These are phyloP conservation scores for Drosophila nr. perissopoda DNA, from an alignment of 2,888 invertebrate species.

Conservation along the genomic window DNA sequence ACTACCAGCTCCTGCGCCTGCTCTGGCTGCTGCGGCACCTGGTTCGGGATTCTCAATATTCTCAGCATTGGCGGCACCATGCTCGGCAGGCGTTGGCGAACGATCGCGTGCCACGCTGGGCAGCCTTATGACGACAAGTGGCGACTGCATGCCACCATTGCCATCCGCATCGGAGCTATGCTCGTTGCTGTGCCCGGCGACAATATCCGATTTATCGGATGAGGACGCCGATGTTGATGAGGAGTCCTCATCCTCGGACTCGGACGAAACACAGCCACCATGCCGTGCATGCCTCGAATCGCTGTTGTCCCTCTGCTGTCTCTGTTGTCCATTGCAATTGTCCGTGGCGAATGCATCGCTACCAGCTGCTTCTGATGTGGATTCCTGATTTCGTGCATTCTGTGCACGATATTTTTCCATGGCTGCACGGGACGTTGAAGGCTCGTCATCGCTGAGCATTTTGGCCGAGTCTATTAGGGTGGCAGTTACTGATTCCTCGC, in stretches of 20 bases:
- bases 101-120: constrained; percentile 42
- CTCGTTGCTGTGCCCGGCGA: constrained; percentile 26
- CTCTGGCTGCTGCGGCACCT: constrained; percentile 9
- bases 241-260: constrained; percentile 64
- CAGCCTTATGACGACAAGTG: constrained; percentile 58
- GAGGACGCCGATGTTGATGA: constrained; percentile 62
- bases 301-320: constrained; percentile 8
- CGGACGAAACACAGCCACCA: constrained; percentile 32
- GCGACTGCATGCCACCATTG: constrained; percentile 32
- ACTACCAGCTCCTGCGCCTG: background rate
- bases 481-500: constrained; percentile 28
- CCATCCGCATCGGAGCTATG: constrained; percentile 32
- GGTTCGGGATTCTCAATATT: constrained; percentile 31
- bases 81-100: constrained; percentile 30
- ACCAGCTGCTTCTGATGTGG: constrained; percentile 16
- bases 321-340: constrained; percentile 51
- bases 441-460: constrained; percentile 62
- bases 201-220: constrained; percentile 58
- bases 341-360: constrained; percentile 32
- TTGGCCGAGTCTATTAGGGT: constrained; percentile 36
- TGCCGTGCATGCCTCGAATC: constrained; percentile 10
- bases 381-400: constrained; percentile 39
- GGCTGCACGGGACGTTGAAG: constrained; percentile 68
- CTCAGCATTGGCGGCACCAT: constrained; percentile 15
- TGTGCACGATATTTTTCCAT: constrained; percentile 64